Conservation (phyloP, 1,140 invertebrate genomes). For the Bombus difficillimus region DNA sequence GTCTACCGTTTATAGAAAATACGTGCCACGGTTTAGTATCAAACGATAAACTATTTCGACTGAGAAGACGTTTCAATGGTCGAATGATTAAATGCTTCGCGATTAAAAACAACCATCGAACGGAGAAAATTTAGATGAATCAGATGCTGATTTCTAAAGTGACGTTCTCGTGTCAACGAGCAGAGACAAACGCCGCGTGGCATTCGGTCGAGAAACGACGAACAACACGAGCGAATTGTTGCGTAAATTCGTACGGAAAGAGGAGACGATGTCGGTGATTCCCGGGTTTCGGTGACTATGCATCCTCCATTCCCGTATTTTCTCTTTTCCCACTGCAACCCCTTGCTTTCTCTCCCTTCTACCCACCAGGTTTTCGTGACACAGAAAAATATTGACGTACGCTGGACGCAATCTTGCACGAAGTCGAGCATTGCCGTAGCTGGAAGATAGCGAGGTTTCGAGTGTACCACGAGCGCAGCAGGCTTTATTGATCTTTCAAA, state of each 20-base stretch:
- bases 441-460: constrained; percentile 24
- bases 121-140: background rate
- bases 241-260: background rate
- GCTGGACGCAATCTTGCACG: constrained; percentile 56
- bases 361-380: constrained; percentile 3
- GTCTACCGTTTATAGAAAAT: background rate
- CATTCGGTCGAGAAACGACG: background rate
- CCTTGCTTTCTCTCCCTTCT: background rate
- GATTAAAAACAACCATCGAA: background rate
- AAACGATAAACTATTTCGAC: background rate
- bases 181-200: background rate
- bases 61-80: background rate
- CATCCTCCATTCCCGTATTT: background rate
- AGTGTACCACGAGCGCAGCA: constrained; percentile 27
- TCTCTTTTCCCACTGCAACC: too few relatives aligned
- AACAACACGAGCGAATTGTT: background rate
- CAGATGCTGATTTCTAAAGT: background rate
- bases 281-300: background rate
- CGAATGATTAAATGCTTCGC: background rate
- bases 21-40: too few relatives aligned
- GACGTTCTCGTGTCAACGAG: background rate
- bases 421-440: background rate
- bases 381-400: constrained; percentile 65
- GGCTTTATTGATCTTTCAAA: constrained; percentile 65
- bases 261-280: background rate